Percentiles rank a stretch among this genome's conserved stretches.
These are phyloP conservation scores for Drosophila ficusphila DNA, from an alignment of 1,140 invertebrate species.

Conservation along the genomic window DNA sequence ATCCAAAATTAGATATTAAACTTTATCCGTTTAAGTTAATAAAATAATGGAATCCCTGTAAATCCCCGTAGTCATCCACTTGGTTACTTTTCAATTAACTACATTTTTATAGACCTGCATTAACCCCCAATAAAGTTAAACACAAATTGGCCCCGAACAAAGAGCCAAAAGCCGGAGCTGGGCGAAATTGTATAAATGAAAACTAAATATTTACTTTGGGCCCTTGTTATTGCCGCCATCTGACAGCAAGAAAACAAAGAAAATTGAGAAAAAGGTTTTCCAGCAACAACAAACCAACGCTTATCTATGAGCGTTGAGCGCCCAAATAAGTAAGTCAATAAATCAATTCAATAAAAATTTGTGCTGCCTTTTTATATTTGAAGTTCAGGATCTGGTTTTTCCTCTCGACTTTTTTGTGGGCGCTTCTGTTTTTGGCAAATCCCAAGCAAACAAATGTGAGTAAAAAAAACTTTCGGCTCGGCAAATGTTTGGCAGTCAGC, in stretches of 20 bases:
- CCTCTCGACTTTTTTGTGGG: conserved; percentile 25
- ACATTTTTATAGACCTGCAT: conserved; percentile 33
- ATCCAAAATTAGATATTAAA: too few species aligned
- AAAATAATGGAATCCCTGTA: background rate
- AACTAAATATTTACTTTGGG: conserved; percentile 79
- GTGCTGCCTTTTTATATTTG: conserved; percentile 62
- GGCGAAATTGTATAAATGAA: conserved; percentile 77
- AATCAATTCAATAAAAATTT: conserved; percentile 82
- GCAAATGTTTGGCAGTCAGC: conserved; percentile 54
- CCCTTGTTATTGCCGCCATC: conserved; percentile 62
- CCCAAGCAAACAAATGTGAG: conserved; percentile 72
- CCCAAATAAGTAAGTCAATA: conserved; percentile 82
- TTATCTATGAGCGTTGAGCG: conserved; percentile 71
- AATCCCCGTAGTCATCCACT: conserved; percentile 1
- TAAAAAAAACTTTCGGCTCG: conserved; percentile 28
- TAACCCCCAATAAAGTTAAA: conserved; percentile 62
- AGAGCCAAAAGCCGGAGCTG: conserved; percentile 1
- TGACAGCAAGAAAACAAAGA: conserved; percentile 48
- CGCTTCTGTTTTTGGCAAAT: conserved; percentile 54
- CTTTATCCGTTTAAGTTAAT: too few species aligned
- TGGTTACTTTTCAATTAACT: conserved; percentile 63
- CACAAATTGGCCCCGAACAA: conserved; percentile 40
- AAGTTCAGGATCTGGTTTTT: conserved; percentile 44
- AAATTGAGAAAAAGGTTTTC: conserved; percentile 57
- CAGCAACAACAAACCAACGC: conserved; percentile 21